Evolutionary conservation across 1,140 invertebrate genomes (phyloP), one percentile per base, ranked within the genome.

Genomic region (Galleria mellonella): DNA sequence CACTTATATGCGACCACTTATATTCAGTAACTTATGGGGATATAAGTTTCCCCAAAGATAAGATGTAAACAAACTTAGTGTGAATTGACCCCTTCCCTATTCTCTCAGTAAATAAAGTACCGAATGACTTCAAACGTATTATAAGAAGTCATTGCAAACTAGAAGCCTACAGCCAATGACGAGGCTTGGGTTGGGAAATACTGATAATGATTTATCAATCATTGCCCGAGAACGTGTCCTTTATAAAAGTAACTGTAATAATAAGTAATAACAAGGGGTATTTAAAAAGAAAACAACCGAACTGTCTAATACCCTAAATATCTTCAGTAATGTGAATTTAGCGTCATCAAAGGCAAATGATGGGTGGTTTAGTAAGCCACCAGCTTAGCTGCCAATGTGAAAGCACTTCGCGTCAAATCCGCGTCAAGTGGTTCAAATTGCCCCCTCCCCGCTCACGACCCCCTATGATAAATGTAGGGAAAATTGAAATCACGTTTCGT

Each of bases 401-500:
- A 66, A 71, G 66, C 62, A 63, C 63, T 71, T 64, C 54, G 51
- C 60, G 63, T 77, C 65, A 72, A 72, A 77, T 70, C 50, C 60
- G 51, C 70, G 57, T 75, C 67, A 72, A 74, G 67, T 66, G 59
- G 56, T 59, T 51, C 50, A 70, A 70, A 73, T 72, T 63, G 63
- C 58, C 54, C 49, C 52, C 65, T 55, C 40, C 52, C 38, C 47
- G 17, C 17, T 43, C 47, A 23, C 37, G 32, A 44, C 29, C 51
- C 45, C 55, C 55, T 68, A 67, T 71, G 68, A 77, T 77, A 70
- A 77, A 73, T 73, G 68, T 63, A 51, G 45, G 51, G 65, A 61
- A 77, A 76, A 73, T 72, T 69, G 63, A 70, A 68, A 71, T 71
- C 65, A 67, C 58, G 61, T 71, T 65, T 59, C 62, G 56, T 64